Base-by-base conservation (phyloP, 2,113 vertebrate species). In the Camelus dromedarius region DNA sequence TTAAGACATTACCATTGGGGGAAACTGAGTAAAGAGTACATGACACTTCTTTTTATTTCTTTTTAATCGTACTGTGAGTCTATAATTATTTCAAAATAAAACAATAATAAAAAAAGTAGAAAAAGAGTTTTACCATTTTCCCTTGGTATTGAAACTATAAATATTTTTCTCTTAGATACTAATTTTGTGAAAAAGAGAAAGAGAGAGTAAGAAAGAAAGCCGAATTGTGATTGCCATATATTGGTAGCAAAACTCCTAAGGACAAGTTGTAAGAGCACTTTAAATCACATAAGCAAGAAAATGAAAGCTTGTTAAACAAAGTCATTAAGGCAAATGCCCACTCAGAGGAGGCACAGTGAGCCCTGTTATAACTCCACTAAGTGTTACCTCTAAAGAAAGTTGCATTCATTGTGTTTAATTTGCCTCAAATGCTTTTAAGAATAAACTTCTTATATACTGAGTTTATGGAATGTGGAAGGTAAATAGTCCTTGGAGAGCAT, bases 401-500 rank as follows among this genome's bases (percentile, higher is more conserved):
- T 66, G 56, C 4, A 58, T 84, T 89, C 28, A 64, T 64, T 88
- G 60, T 82, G 67, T 46, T 97, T 95, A 96, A 96, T 96, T 96
- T 90, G 96, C 86, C 75, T 96, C 83, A 80, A 86, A 83, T 18
- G 22, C 66, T 87, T 86, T 94, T 80, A 83, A 75, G 91, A 96
- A 89, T 87, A 93, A 92, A 96, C 28, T 91, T 30, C 54, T 30
- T 48, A 42, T 67, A 18, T 35, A 56, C 16, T 66, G 79, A 89
- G 86, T 96, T 95, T 97, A 87, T 89, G 81, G 58, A 64, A 83
- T 85, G 87, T 80, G 58, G 64, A 93, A 96, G 72, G 91, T 88
- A 97, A 96, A 91, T 46, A 97, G 97, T 96, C 96, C 96, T 95
- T 69, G 30, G 95, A 84, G 91, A 97, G 69, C 94, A 93, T 93